Base-by-base conservation (phyloP, 2,888 invertebrate species). In the Yponomeuta evonymella region DNA sequence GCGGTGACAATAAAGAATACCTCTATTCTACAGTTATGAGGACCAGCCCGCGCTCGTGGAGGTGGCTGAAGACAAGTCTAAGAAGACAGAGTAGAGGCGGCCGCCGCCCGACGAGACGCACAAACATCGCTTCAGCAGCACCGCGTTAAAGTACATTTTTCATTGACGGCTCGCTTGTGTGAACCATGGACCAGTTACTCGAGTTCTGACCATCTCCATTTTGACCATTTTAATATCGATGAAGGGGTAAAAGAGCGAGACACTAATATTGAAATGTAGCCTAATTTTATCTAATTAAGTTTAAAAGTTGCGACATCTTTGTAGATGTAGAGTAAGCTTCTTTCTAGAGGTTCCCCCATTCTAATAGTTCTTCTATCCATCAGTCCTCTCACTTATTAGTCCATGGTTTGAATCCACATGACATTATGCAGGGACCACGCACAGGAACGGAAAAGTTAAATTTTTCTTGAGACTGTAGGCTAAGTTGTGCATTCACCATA, bases 1-100 rank as follows among this genome's bases (percentile, higher is more conserved):
- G 43, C 9, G 6, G 43, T 43, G 43, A 43, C 43, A 43, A 8
- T 43, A 43, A 43, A 43, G 5, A 43, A 6, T 43, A 43, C 51
- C 51, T 58, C 51, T 15, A 0, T 64, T 73, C 70, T 51, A 2
- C 82, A 91, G 92, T 36, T 92, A 92, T 73, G 92, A 92, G 75
- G 91, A 92, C 78, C 91, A 91, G 72, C 89, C 90, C 0, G 84
- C 85, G 2, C 72, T 84, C 10, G 76, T 77, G 9, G 83, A 82
- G 62, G 72, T 78, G 1, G 74, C 68, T 23, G 68, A 23, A 48
- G 79, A 82, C 75, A 88, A 85, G 79, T 73, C 83, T 51, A 90
- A 88, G 79, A 90, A 91, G 84, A 82, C 82, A 72, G 90, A 91
- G 76, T 91, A 86, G 43, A 43, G 75, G 70, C 71, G 51, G 64